Evolutionary conservation across 2,797 vertebrate genomes (phyloP), one percentile per base, ranked within the genome.

Genomic region (Esox masquinongy): DNA sequence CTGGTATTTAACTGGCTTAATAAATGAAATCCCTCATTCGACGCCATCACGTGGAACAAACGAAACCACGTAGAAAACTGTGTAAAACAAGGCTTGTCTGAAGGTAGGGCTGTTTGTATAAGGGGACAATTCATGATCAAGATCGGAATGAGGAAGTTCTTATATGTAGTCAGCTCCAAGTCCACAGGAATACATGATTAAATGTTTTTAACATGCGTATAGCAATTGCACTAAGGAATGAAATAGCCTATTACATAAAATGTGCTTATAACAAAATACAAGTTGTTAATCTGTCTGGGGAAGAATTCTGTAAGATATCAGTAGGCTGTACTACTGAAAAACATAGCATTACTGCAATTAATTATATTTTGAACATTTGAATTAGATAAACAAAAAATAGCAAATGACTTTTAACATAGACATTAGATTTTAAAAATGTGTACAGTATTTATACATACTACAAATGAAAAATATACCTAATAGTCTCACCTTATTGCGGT

Each of bases 401-500:
- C 63, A 64, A 29, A 15, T 64, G 63, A 59, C 19, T 22, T 43
- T 6, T 59, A 24, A 61, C 56, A 12, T 26, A 24, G n/a, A 24
- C 24, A 5, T 7, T 1, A 17, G 5, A 15, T 14, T 22, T 3
- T 26, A 49, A 22, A 19, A 69, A 43, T 26, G n/a, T 61, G n/a
- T 61, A 24, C 22, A 26, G 56, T 2, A 61, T 24, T 12, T 24
- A 24, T 59, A 56, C 15, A 70, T 9, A 19, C 49, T 50, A 70
- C 14, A 29, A 5, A 56, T 24, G 50, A 2, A 16, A 17, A 43
- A 63, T 39, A 24, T 24, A 63, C 43, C 19, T 1, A 17, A 50
- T 17, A 17, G 56, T 49, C 63, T 68, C 66, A 77, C 51, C 76
- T 77, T 26, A 24, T 51, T 50, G 26, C 68, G 47, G 63, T 39